Percentiles rank a stretch among this genome's conserved stretches.
Evolutionary conservation across 1,140 invertebrate genomes (phyloP).

Genomic region (Sesamia nonagrioides): DNA sequence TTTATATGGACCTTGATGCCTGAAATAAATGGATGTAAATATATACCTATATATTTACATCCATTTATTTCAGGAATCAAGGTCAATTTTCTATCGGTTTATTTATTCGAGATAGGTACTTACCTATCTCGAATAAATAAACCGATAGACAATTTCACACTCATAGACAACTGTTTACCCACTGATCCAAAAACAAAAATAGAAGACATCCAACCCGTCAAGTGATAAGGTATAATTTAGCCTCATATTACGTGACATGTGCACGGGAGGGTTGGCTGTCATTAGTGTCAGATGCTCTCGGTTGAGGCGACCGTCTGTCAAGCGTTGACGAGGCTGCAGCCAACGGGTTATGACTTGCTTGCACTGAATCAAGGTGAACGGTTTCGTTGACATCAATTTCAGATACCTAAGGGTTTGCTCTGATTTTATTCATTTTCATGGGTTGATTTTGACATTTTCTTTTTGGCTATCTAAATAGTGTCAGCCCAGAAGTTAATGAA

Average conservation of each 20-base stretch:
- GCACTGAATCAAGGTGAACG: conserved; percentile 40
- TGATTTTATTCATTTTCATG: not conserved
- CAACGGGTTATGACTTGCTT: conserved; percentile 40
- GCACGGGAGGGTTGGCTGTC: conserved; percentile 74
- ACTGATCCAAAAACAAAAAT: conserved; percentile 35
- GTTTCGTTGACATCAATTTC: conserved; percentile 17
- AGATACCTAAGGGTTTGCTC: not conserved
- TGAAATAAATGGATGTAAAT: too few relatives aligned
- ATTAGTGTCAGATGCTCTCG: conserved; percentile 73
- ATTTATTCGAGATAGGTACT: too few relatives aligned
- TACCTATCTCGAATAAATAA: too few relatives aligned
- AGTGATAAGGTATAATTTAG: conserved; percentile 81
- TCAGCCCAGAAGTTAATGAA: too few relatives aligned
- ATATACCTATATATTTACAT: too few relatives aligned
- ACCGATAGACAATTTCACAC: conserved; percentile 27
- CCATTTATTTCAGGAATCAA: too few relatives aligned
- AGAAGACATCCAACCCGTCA: conserved; percentile 40
- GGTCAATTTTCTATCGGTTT: too few relatives aligned
- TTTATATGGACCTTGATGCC: too few relatives aligned
- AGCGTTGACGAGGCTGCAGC: conserved; percentile 53
- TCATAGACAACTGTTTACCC: conserved; percentile 27
- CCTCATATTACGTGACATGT: conserved; percentile 71
- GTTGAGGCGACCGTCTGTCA: conserved; percentile 56
- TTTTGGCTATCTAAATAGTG: not conserved
- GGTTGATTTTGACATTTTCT: too few relatives aligned